phyloP scores from a whole-genome alignment of 2,888 invertebrate species.

The Hermodice carunculata region DNA sequence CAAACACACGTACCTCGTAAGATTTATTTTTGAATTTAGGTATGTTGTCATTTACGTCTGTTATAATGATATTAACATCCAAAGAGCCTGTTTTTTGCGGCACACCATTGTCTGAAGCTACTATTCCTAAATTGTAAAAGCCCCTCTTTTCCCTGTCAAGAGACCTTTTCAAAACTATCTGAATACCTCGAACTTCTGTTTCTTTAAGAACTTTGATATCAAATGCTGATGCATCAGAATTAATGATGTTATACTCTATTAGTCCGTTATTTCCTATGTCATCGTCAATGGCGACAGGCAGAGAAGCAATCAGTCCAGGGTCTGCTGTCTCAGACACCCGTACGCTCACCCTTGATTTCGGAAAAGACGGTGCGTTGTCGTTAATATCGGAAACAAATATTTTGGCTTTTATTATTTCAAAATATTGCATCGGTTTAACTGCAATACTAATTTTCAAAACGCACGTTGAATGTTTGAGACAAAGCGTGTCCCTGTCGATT shows the following conservation, averaged over 20 bases:
- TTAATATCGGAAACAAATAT: slow-evolving; percentile 12
- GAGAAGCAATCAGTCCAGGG: background rate
- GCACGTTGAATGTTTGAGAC: background rate
- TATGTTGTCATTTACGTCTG: slow-evolving; percentile 15
- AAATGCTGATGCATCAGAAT: background rate
- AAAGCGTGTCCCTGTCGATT: slow-evolving; percentile 11
- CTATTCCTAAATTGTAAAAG: background rate
- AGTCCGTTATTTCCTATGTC: slow-evolving; percentile 6
- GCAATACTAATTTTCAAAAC: slow-evolving; percentile 5
- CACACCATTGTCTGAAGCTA: slow-evolving; percentile 7
- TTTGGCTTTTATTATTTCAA: slow-evolving; percentile 9
- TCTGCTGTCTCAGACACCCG: background rate
- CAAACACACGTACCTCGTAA: background rate
- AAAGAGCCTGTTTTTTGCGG: background rate
- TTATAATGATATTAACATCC: background rate
- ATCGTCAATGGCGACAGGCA: slow-evolving; percentile 10
- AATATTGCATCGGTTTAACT: slow-evolving; percentile 7
- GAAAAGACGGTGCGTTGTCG: slow-evolving; percentile 11
- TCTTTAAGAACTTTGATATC: background rate
- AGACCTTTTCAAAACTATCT: background rate
- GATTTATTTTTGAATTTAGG: slow-evolving; percentile 4
- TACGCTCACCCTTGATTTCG: background rate
- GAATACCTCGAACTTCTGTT: background rate
- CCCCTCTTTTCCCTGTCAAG: slow-evolving; percentile 11
- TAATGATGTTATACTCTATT: background rate